phyloP scores from a whole-genome alignment of 2,888 invertebrate species.

The Amiota communis region DNA sequence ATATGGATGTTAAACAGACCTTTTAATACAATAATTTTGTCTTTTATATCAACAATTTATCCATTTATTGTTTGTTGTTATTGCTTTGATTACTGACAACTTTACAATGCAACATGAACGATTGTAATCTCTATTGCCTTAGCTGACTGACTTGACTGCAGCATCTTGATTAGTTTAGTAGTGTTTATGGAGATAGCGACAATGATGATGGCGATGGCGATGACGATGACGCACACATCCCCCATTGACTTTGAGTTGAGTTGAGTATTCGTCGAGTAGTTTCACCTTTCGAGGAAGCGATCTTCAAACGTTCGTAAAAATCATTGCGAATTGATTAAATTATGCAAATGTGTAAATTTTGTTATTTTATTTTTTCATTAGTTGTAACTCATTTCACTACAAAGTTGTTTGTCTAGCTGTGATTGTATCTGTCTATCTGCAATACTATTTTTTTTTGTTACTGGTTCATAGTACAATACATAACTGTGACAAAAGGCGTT shows the following conservation, averaged over 20 bases:
- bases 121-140: slow-evolving; percentile 42
- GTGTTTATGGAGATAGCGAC: background rate
- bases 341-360: slow-evolving; percentile 63
- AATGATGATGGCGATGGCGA: slow-evolving; percentile 4
- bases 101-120: slow-evolving; percentile 36
- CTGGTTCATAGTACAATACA: slow-evolving; percentile 27
- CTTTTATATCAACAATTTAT: slow-evolving; percentile 12
- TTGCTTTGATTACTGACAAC: slow-evolving; percentile 49
- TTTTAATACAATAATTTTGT: slow-evolving; percentile 37
- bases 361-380: slow-evolving; percentile 31
- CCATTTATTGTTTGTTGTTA: slow-evolving; percentile 5
- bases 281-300: slow-evolving; percentile 56
- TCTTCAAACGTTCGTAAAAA: slow-evolving; percentile 10
- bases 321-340: slow-evolving; percentile 69
- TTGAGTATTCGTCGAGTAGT: slow-evolving; percentile 40
- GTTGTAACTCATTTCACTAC: slow-evolving; percentile 7
- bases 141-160: background rate
- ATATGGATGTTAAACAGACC: slow-evolving; percentile 42
- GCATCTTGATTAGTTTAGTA: background rate
- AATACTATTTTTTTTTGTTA: no score
- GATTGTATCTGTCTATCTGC: slow-evolving; percentile 6
- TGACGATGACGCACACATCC: background rate
- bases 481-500: slow-evolving; percentile 65
- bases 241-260: background rate
- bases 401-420: background rate